phyloP scores from a whole-genome alignment of 2,888 invertebrate species.

The Melanchra persicariae region DNA sequence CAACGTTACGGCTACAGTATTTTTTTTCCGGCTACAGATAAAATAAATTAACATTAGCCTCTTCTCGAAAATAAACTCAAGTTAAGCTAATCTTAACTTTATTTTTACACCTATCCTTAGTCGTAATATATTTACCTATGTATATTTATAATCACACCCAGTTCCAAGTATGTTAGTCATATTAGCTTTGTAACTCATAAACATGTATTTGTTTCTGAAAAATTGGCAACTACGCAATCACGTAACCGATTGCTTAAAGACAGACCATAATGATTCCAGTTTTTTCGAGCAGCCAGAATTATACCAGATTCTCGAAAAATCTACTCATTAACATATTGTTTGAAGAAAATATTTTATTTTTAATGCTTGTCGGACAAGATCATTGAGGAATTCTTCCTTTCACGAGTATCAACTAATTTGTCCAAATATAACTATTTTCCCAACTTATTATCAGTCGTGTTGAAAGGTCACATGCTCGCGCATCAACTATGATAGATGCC shows the following conservation, averaged over 20 bases:
- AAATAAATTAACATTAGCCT: too few species aligned
- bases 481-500: constrained; percentile 54
- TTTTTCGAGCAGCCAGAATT: neutral
- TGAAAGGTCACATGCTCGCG: constrained; percentile 48
- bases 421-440: constrained; percentile 22
- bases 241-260: neutral
- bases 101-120: too few species aligned
- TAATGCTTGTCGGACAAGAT: neutral
- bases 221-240: constrained; percentile 21
- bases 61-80: too few species aligned
- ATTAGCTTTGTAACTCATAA: constrained; percentile 10
- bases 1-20: too few species aligned
- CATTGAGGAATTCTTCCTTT: neutral
- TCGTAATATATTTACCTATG: neutral
- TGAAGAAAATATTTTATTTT: neutral
- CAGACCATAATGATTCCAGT: constrained; percentile 1
- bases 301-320: constrained; percentile 10
- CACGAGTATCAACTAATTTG: neutral
- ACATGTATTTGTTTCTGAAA: constrained; percentile 1
- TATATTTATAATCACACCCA: neutral
- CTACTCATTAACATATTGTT: neutral
- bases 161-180: neutral
- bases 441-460: constrained; percentile 31
- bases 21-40: too few species aligned
- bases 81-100: too few species aligned